phyloP scores from a whole-genome alignment of 1,140 invertebrate species.

The Doryteuthis pealeii region DNA sequence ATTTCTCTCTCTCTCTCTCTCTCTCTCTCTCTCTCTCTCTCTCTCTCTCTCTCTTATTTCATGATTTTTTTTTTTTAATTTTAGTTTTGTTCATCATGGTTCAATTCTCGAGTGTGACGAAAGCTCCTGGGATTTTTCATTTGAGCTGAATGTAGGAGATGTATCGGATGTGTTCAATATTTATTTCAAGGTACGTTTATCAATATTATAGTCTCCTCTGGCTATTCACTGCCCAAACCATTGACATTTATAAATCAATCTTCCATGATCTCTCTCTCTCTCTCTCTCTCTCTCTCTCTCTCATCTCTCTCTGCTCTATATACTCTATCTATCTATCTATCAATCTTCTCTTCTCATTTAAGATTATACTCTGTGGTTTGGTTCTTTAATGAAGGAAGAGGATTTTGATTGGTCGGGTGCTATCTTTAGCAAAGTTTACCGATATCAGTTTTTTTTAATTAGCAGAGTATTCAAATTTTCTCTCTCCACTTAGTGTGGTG shows the following conservation, averaged over 20 bases:
- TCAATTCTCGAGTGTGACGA: constrained; percentile 57
- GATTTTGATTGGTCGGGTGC: too few relatives aligned
- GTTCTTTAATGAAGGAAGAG: background rate
- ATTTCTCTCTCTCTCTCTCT: too few relatives aligned
- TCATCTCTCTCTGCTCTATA: background rate
- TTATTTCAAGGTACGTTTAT: constrained; percentile 50
- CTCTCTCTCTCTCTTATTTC: too few relatives aligned
- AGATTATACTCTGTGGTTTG: background rate
- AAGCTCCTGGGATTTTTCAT: constrained; percentile 57
- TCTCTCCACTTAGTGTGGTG: too few relatives aligned
- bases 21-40: too few relatives aligned
- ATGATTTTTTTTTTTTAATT: too few relatives aligned
- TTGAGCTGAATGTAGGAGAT: constrained; percentile 63
- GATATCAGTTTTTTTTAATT: too few relatives aligned
- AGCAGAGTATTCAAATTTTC: too few relatives aligned
- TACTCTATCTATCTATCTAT: background rate
- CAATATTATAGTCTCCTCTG: background rate
- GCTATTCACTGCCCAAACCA: background rate
- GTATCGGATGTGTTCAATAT: constrained; percentile 50
- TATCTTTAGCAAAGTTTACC: too few relatives aligned
- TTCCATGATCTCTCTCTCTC: too few relatives aligned
- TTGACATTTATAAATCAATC: background rate
- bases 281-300: background rate
- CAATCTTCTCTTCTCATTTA: background rate
- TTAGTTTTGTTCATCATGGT: constrained; percentile 55